Evolutionary conservation across 2,888 invertebrate genomes (phyloP).

Genomic region (Calameuta pallipes): DNA sequence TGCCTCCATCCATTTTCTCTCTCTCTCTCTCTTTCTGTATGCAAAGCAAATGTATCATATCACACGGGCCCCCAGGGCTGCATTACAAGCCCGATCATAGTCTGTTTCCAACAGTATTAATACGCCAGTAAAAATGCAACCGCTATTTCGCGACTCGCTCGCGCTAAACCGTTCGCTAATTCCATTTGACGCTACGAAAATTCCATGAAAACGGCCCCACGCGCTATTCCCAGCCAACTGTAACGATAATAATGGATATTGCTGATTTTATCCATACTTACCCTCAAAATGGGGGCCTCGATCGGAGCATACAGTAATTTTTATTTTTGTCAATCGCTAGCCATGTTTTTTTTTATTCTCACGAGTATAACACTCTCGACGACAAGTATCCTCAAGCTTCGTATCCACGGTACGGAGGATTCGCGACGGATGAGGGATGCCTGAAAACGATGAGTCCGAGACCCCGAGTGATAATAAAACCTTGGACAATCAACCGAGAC

Average conservation of each 20-base stretch:
- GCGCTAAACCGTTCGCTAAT: slow-evolving; percentile 53
- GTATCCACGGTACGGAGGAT: background rate
- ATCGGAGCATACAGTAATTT: background rate
- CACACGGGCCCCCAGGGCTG: slow-evolving; percentile 60
- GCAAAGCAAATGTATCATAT: slow-evolving; percentile 62
- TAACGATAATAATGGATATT: background rate
- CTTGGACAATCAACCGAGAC: slow-evolving; percentile 53
- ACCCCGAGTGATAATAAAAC: slow-evolving; percentile 60
- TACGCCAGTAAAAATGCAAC: slow-evolving; percentile 56
- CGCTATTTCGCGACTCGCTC: slow-evolving; percentile 45
- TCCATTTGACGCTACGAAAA: slow-evolving; percentile 44
- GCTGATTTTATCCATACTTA: background rate
- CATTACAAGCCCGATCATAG: slow-evolving; percentile 62
- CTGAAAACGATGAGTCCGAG: background rate
- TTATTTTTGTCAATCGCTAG: background rate
- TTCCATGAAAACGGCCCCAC: slow-evolving; percentile 1
- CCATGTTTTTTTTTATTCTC: background rate
- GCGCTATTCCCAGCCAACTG: background rate
- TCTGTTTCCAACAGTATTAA: slow-evolving; percentile 58
- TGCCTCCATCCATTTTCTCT: too few relatives aligned
- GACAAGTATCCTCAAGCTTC: background rate
- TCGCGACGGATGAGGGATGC: background rate
- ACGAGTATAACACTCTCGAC: background rate
- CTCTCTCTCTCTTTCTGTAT: slow-evolving; percentile 35
- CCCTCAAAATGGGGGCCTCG: background rate